These are phyloP conservation scores for Poeciliopsis retropinna DNA, from an alignment of 2,113 vertebrate genomes.

Conservation along the genomic window DNA sequence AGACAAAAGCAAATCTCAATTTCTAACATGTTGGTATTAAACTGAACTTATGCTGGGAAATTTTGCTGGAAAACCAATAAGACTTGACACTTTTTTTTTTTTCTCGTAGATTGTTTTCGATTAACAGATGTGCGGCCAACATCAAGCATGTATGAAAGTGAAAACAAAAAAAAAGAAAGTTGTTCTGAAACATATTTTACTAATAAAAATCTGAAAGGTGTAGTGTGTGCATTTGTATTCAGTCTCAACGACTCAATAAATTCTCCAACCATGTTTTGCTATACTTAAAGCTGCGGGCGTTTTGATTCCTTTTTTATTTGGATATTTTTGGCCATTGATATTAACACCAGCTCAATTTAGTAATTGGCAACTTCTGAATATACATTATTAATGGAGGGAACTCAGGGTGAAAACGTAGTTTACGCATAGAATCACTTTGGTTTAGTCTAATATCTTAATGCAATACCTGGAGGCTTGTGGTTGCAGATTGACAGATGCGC, in stretches of 20 bases:
- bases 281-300: too few species aligned
- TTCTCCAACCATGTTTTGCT: not conserved
- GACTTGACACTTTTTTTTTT: conserved; percentile 37
- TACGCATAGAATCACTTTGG: not conserved
- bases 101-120: not conserved
- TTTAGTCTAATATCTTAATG: too few species aligned
- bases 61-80: conserved; percentile 6
- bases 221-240: not conserved
- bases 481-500: not conserved
- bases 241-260: not conserved
- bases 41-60: conserved; percentile 23
- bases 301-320: too few species aligned
- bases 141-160: too few species aligned
- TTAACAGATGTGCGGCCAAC: too few species aligned
- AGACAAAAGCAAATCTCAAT: conserved; percentile 6
- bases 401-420: not conserved
- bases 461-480: not conserved
- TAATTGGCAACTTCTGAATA: too few species aligned
- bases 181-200: too few species aligned
- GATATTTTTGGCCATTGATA: too few species aligned
- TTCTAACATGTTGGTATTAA: conserved; percentile 23
- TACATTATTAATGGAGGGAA: too few species aligned
- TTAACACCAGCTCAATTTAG: too few species aligned
- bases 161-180: too few species aligned
- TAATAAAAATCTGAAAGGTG: not conserved